Evolutionary conservation across 2,888 invertebrate species (phyloP), one percentile per base, ranked within the genome.

Genomic region (Flabesymbios commensalis): DNA sequence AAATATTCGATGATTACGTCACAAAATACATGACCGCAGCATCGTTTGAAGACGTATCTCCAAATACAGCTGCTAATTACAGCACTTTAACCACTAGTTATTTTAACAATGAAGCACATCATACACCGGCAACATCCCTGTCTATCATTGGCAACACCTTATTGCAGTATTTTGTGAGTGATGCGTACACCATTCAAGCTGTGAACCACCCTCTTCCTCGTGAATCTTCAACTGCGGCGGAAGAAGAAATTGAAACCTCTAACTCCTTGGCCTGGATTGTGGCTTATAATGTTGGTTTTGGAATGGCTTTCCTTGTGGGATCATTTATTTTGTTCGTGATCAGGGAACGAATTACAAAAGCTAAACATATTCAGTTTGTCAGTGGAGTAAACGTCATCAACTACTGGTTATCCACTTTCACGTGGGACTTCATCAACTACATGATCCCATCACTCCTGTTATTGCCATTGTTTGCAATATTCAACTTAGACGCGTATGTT

Each of bases 31-130:
- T 83, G 55, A 69, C 81, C 28, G 82, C 76, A 3, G 77, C 73
- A 10, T 68, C 69, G 17, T 74, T 78, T 56, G 53, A 68, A 5
- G 41, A 68, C 1, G 52, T 57, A 19, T 39, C 48, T 14, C n/a
- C n/a, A n/a, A n/a, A 10, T n/a, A 36, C 10, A 14, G 39, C 55
- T 5, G 26, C 10, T 4, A 24, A 28, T 28, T 5, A 26, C 39
- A 14, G 52, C 52, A 26, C 43, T 29, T 28, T 59, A 7, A 64
- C 61, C 64, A 74, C 14, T 4, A 61, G 88, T 0, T 90, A 89
- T 87, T 90, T 92, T 81, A 92, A 92, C 74, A 90, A 91, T 79
- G 90, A 91, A 75, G 90, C 90, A 0, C 88, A 87, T 72, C 92
- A 93, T 77, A 88, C 89, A 49, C 87, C 90, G 0, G 89, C 90